Evolutionary conservation across 2,797 vertebrate genomes (phyloP), one percentile per base, ranked within the genome.

Genomic region (Pipistrellus pygmaeus): DNA sequence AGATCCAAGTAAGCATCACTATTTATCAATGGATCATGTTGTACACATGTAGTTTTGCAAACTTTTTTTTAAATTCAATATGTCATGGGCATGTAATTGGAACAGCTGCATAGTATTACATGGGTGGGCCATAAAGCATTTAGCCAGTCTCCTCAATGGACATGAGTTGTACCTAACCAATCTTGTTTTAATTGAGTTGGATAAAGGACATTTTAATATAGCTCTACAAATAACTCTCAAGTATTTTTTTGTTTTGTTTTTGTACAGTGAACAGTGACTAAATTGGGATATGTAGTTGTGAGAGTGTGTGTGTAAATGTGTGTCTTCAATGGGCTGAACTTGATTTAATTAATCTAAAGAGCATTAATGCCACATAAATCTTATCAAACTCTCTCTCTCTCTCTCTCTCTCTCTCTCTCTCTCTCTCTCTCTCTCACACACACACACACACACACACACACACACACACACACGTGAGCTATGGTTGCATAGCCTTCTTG

Each of bases 271-370:
- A 85, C 5, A 75, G 57, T n/a, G 32, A 44, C 38, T 80, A 15
- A 32, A 93, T 57, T 69, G 32, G 69, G 6, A 11, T 44, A 11
- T 81, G 38, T 38, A 25, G 10, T 4, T 81, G 15, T 38, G 20
- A 81, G 51, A 35, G 13, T 44, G 27, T 87, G 12, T 15, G 38
- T 84, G 4, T 57, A 25, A 60, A 64, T 75, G 48, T 88, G 53
- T 3, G 21, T 71, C 44, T 92, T 91, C 48, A 38, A 44, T 44
- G 44, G 46, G 68, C 51, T 82, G 76, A 55, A 53, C 88, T 88
- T 90, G 32, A 85, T 93, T 76, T 92, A 66, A 95, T 85, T 85
- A 77, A 81, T 77, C 92, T 62, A 77, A 90, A 85, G 38, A 72
- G n/a, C 38, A 15, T 68, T 83, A 87, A 66, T 44, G 68, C 15